Evolutionary conservation across 23 tunicate genomes (phyloP).

Genomic region (Botrylloides violaceus): DNA sequence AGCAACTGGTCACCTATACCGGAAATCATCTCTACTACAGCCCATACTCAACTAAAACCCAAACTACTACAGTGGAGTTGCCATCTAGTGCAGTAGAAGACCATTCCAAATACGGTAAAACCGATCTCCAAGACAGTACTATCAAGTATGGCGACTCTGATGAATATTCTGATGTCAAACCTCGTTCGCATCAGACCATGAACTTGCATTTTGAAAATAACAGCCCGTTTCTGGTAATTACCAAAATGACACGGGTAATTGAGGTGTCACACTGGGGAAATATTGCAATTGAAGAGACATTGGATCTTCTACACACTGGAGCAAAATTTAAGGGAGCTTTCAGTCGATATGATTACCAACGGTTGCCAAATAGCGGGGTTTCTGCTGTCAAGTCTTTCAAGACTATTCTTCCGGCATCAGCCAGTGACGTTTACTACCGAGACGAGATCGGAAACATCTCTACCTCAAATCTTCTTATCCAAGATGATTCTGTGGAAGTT

Average conservation of each 20-base stretch:
- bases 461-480: constrained; percentile 58
- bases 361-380: constrained; percentile 72
- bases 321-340: constrained; percentile 92
- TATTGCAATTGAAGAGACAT: constrained; percentile 80
- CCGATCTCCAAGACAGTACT: constrained; percentile 55
- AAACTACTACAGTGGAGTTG: constrained; percentile 65
- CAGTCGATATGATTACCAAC: constrained; percentile 93
- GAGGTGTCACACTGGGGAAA: constrained; percentile 99
- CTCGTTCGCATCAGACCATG: constrained; percentile 30
- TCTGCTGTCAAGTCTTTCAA: constrained; percentile 86
- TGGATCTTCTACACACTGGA: constrained; percentile 81
- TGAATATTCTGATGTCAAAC: constrained; percentile 59
- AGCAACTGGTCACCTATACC: constrained; percentile 75
- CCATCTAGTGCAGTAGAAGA: constrained; percentile 69
- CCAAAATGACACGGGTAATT: constrained; percentile 62
- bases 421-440: constrained; percentile 91
- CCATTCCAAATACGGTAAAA: constrained; percentile 61
- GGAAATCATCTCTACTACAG: constrained; percentile 86
- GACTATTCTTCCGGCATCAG: constrained; percentile 82
- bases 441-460: constrained; percentile 98
- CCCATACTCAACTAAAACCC: constrained; percentile 66
- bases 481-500: constrained; percentile 79
- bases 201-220: constrained; percentile 90
- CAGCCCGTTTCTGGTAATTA: constrained; percentile 72
- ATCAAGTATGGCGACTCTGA: constrained; percentile 69